Evolutionary conservation across 2,797 vertebrate genomes (phyloP).

Genomic region (Tarsius wallacei): DNA sequence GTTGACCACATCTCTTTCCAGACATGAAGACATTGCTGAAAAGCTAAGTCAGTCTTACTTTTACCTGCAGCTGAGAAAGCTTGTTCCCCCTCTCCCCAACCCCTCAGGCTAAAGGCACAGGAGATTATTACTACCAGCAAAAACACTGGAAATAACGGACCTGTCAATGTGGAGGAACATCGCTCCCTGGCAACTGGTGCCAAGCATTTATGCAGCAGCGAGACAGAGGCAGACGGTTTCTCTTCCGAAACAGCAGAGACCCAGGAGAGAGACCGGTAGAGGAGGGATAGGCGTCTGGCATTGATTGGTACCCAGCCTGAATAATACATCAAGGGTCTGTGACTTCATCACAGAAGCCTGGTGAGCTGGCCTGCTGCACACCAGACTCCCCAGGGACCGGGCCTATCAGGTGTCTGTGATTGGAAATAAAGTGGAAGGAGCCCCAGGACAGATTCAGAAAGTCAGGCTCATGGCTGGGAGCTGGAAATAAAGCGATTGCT

Average conservation of each 20-base stretch:
- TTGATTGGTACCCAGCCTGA: constrained; percentile 58
- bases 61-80: background rate
- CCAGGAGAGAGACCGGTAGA: background rate
- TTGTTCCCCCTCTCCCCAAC: too few species aligned
- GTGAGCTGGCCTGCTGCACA: constrained; percentile 29
- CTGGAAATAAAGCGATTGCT: background rate
- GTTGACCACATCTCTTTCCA: background rate
- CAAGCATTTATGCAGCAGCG: background rate
- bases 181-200: background rate
- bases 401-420: constrained; percentile 59
- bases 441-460: background rate
- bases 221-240: background rate
- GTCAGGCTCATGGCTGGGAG: background rate
- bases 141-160: background rate
- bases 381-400: constrained; percentile 62
- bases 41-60: background rate
- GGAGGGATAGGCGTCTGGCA: constrained; percentile 50
- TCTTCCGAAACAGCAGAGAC: background rate
- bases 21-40: background rate
- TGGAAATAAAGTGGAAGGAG: background rate
- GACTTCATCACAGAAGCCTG: constrained; percentile 61
- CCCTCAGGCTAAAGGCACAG: background rate
- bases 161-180: background rate
- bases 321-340: constrained; percentile 77
- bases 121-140: background rate